Evolutionary conservation across 2,888 invertebrate genomes (phyloP), one percentile per base, ranked within the genome.

Genomic region (Nemotelus nigrinus): DNA sequence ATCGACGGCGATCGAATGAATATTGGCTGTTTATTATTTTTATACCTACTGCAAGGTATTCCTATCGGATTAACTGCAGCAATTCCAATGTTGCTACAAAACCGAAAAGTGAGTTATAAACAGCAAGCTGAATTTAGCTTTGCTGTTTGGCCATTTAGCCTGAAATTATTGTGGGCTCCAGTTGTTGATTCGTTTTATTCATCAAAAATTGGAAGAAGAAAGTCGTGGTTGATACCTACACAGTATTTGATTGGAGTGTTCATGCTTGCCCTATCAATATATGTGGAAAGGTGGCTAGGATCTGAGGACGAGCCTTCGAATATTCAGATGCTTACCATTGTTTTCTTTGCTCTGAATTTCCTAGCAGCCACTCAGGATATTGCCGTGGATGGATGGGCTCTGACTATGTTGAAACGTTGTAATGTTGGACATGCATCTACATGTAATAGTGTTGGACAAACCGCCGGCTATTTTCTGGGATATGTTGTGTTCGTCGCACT

Each of bases 281-380:
- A 91, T 82, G 91, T 96, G 1, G 91, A 94, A 72, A 88, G 88
- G n/a, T 93, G 96, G 92, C 88, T 98, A 67, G 96, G 95, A 0
- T 90, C 91, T 3, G 89, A 90, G 6, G 80, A 84, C 2, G 77
- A 78, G n/a, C 60, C 76, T 8, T 94, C 96, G 0, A 93, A 94
- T 83, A 94, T 96, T 82, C 90, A 89, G 78, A 86, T 93, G 70
- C 89, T 99, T 45, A 98, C 98, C 0, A 84, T 91, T 10, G 89
- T 96, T 78, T 99, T 99, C 88, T 95, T 99, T 85, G 89, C 92
- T 77, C 89, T 99, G 2, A 99, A 98, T 85, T 98, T 99, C 84
- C 89, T 99, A 82, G 99, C 99, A 3, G 99, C 99, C 2, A 99
- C 99, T 2, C 99, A 99, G 89, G 99, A 99, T 87, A 98, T 99